Evolutionary conservation across 2,797 vertebrate genomes (phyloP), one percentile per base, ranked within the genome.

Genomic region (Jordanella pulchra): DNA sequence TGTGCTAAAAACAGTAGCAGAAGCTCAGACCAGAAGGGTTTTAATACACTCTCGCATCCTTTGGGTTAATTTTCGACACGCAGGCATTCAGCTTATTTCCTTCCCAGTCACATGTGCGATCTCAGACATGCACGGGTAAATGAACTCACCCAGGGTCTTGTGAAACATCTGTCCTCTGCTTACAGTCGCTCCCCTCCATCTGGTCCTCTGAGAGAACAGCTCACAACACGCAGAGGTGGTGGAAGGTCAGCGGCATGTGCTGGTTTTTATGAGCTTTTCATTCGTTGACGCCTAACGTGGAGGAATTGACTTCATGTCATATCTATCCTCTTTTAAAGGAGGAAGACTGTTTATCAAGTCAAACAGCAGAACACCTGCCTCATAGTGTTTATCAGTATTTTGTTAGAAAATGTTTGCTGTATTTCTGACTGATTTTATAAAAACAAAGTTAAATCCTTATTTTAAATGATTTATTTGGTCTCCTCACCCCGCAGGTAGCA

Each of bases 151-250:
- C 60, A 30, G 69, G 51, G 54, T 75, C 71, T 45, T 58, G 72
- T 56, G 72, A 81, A 87, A 87, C 86, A 89, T 84, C 81, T 90
- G 89, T 84, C 82, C 70, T 54, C 35, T 13, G 64, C 81, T 80
- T 42, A 60, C 72, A 48, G 35, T 47, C 12, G 39, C 66, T 75
- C 71, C 73, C 30, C 64, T 74, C 83, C 84, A 86, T 86, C 89
- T 89, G 88, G 42, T 71, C 84, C 76, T 82, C 69, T 83, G 81
- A 86, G 74, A 63, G 74, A 86, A 75, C 14, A 0, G 28, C 61
- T 61, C 70, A 56, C 60, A 68, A 48, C 23, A 53, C 45, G 55
- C 32, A 67, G 64, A 63, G 72, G 30, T 13, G 18, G 35, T 13
- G n/a, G 23, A n/a, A 18, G 51, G 69, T 54, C 47, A 27, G 51